Percentiles rank a stretch among this genome's conserved stretches.
These are phyloP conservation scores for Phataginus tricuspis DNA, from an alignment of 2,797 vertebrate genomes.

Conservation along the genomic window DNA sequence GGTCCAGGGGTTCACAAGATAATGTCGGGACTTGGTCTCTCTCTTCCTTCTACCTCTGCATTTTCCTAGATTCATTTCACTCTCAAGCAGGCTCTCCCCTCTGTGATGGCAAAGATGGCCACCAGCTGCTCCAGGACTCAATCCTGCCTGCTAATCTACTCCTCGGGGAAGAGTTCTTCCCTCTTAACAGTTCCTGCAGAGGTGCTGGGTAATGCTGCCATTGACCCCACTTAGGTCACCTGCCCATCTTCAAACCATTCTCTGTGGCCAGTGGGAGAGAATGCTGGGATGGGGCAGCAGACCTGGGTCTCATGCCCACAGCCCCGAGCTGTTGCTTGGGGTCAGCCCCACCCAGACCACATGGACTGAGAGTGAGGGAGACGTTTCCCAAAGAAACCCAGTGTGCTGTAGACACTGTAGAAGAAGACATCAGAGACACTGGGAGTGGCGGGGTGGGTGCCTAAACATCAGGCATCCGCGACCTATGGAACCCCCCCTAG, in stretches of 20 bases:
- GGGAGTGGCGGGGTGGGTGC: no score
- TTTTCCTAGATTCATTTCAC: background rate
- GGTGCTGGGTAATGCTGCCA: background rate
- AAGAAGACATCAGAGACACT: background rate
- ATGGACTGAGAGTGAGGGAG: background rate
- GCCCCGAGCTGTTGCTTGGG: background rate
- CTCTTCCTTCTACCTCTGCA: background rate
- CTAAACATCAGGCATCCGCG: background rate
- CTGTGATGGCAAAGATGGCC: background rate
- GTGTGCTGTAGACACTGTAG: background rate
- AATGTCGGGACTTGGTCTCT: background rate
- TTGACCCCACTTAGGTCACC: background rate
- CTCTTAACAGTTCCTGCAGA: background rate
- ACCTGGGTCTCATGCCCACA: background rate
- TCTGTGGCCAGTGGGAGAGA: background rate
- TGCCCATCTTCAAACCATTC: background rate
- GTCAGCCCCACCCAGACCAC: background rate
- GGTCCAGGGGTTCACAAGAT: background rate
- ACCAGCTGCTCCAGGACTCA: background rate
- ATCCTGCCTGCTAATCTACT: background rate
- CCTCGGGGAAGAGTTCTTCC: background rate
- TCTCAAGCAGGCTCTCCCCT: background rate
- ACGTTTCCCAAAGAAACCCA: background rate
- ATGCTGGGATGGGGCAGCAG: background rate
- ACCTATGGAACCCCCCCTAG: background rate